Conservation (phyloP, 2,797 vertebrate genomes). For the Melanotaenia parkinsoni region DNA sequence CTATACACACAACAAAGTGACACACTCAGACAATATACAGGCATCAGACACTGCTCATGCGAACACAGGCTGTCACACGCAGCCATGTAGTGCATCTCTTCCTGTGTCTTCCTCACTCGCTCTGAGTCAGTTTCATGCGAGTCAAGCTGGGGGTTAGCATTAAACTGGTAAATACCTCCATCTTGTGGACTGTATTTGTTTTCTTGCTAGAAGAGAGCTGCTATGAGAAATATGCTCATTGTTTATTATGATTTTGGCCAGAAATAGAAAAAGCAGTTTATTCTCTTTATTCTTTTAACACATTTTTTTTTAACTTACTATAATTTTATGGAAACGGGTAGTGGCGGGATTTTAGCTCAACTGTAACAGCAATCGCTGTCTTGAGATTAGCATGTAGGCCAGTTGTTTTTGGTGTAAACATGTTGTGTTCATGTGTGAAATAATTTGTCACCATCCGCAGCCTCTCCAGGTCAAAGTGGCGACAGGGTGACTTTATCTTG, state of each 20-base stretch:
- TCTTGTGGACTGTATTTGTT: conserved; percentile 81
- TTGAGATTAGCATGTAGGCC: conserved; percentile 21
- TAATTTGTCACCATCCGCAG: conserved; percentile 73
- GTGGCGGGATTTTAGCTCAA: neutral
- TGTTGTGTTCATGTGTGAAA: conserved; percentile 71
- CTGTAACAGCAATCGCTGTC: neutral
- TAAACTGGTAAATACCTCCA: conserved; percentile 87
- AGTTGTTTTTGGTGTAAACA: conserved; percentile 66
- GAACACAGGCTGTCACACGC: conserved; percentile 78
- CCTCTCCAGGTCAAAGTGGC: conserved; percentile 77
- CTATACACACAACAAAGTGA: conserved; percentile 68
- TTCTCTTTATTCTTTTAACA: neutral
- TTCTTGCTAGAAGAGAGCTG: conserved; percentile 9
- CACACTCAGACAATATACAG: conserved; percentile 64
- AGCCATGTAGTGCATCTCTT: conserved; percentile 54
- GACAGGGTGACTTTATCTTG: conserved; percentile 86
- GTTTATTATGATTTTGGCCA: conserved; percentile 25
- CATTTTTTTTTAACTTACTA: conserved; percentile 1
- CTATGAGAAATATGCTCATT: conserved; percentile 17
- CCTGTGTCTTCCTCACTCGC: conserved; percentile 31
- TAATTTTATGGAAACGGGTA: neutral
- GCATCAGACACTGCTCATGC: conserved; percentile 68
- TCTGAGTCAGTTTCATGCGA: conserved; percentile 43
- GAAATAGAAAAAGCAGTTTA: conserved; percentile 24
- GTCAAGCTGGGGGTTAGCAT: conserved; percentile 42